These are phyloP conservation scores for Steinernema hermaphroditum DNA, from an alignment of 2,888 invertebrate genomes.

Conservation along the genomic window DNA sequence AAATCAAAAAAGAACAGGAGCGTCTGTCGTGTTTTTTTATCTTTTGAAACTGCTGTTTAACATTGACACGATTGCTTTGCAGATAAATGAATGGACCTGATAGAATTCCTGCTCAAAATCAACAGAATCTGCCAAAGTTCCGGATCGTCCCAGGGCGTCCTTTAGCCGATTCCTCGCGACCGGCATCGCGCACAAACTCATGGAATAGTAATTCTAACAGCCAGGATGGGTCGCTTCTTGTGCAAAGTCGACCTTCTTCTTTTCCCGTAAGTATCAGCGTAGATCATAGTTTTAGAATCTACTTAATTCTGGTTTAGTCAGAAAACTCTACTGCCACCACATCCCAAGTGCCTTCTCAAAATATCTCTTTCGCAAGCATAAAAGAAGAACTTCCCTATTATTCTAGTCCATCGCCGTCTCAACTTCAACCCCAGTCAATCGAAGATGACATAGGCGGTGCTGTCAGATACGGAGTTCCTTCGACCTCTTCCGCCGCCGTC, in stretches of 20 bases:
- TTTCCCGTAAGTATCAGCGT: neutral
- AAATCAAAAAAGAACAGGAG: too few relatives aligned
- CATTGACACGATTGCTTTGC: too few relatives aligned
- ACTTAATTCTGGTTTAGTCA: neutral
- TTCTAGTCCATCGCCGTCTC: neutral
- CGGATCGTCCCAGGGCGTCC: conserved; percentile 6
- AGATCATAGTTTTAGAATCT: neutral
- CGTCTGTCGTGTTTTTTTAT: too few relatives aligned
- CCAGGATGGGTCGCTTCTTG: neutral
- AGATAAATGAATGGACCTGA: conserved; percentile 26
- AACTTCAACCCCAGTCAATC: neutral
- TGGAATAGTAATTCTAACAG: conserved; percentile 14
- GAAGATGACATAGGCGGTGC: neutral
- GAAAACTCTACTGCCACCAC: neutral
- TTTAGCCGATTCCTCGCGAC: neutral
- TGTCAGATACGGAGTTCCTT: neutral
- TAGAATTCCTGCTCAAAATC: conserved; percentile 2
- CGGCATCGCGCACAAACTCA: conserved; percentile 3
- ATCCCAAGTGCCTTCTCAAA: neutral
- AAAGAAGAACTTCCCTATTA: neutral
- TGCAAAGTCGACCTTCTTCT: neutral
- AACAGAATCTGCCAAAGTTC: conserved; percentile 20
- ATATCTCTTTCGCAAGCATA: neutral
- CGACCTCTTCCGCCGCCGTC: neutral
- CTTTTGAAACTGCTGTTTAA: too few relatives aligned